phyloP scores from a whole-genome alignment of 2,888 invertebrate species.

The Drosophila sordidula region DNA sequence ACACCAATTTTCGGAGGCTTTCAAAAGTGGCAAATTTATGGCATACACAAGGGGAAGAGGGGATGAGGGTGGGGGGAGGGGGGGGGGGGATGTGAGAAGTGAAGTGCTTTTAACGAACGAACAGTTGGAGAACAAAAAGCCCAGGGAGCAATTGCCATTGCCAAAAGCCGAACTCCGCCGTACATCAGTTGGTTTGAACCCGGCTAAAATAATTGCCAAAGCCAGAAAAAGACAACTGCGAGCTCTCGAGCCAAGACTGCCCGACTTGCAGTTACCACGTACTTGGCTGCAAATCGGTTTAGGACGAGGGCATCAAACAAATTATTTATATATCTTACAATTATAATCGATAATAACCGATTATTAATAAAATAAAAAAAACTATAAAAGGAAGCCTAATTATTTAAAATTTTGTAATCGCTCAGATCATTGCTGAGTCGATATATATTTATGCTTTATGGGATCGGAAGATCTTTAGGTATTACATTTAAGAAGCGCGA shows the following conservation, averaged over 20 bases:
- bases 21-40: slow-evolving; percentile 41
- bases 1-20: neutral
- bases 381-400: too few species aligned
- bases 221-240: slow-evolving; percentile 1
- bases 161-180: neutral
- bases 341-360: too few species aligned
- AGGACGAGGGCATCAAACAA: too few species aligned
- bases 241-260: neutral
- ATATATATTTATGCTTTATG: too few species aligned
- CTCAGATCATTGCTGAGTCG: too few species aligned
- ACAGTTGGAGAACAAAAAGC: neutral
- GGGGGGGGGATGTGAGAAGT: neutral
- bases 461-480: too few species aligned
- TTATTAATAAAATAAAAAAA: too few species aligned
- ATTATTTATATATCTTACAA: too few species aligned
- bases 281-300: too few species aligned
- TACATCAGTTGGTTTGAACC: slow-evolving; percentile 12
- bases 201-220: neutral
- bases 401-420: too few species aligned
- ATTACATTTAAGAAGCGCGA: too few species aligned
- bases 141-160: slow-evolving; percentile 14
- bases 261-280: neutral
- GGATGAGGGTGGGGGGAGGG: neutral
- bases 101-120: neutral
- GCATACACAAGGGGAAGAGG: slow-evolving; percentile 15